A percentile compares a stretch with the other conserved stretches of the same genome.
Conservation (phyloP, 2,797 vertebrate genomes). For the Mormyrus hasselquistii region DNA sequence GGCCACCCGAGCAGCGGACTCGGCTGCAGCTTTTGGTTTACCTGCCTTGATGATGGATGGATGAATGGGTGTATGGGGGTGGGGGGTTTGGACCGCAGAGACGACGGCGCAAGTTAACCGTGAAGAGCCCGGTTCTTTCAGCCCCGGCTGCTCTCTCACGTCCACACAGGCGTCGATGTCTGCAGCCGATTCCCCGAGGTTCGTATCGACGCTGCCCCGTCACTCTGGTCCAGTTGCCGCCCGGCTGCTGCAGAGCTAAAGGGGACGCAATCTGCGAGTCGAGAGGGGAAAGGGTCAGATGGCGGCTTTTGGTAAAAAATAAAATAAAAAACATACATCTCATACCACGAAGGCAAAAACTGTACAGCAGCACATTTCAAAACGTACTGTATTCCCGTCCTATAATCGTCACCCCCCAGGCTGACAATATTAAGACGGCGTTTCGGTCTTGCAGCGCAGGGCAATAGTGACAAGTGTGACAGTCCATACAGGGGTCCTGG, state of each 20-base stretch:
- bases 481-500: constrained; percentile 18
- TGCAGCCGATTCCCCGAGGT: neutral
- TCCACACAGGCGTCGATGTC: neutral
- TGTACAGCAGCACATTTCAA: neutral
- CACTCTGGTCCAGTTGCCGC: neutral
- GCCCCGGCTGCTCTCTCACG: neutral
- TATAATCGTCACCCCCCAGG: neutral
- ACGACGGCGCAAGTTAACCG: neutral
- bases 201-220: neutral
- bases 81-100: neutral
- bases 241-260: neutral
- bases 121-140: neutral
- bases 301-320: neutral
- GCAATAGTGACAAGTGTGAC: constrained; percentile 12
- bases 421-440: neutral
- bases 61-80: neutral
- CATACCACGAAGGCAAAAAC: neutral
- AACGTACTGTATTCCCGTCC: neutral
- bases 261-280: neutral
- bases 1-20: neutral
- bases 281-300: neutral
- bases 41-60: neutral
- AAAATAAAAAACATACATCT: neutral
- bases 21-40: neutral
- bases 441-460: neutral